These are phyloP conservation scores for Amblyraja radiata DNA, from an alignment of 2,797 vertebrate species.

Conservation along the genomic window DNA sequence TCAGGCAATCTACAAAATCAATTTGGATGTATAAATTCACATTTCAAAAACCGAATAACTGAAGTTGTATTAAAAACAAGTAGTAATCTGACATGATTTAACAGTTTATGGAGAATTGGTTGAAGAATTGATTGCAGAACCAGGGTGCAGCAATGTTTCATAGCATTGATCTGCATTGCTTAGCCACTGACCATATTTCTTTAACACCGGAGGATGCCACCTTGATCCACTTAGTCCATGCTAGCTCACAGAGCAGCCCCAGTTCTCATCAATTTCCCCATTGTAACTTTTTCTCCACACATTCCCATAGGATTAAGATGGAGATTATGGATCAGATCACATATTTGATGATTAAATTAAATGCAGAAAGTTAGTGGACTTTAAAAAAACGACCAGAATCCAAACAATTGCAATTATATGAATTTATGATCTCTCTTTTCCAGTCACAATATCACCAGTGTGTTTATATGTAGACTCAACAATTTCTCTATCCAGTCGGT, in stretches of 20 bases:
- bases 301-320: not conserved
- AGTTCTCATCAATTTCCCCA: too few relatives aligned
- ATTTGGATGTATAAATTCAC: not conserved
- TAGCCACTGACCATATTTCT: too few relatives aligned
- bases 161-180: not conserved
- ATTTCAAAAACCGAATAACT: conserved; percentile 28
- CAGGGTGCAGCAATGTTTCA: not conserved
- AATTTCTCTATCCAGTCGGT: not conserved
- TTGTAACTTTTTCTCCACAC: too few relatives aligned
- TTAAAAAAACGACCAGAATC: not conserved
- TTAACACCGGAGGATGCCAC: too few relatives aligned
- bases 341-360: conserved; percentile 11
- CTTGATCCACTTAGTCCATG: too few relatives aligned
- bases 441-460: conserved; percentile 6
- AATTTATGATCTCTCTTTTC: not conserved
- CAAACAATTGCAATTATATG: not conserved
- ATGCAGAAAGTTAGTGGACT: not conserved
- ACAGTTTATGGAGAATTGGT: conserved; percentile 8
- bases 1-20: not conserved
- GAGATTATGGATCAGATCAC: not conserved
- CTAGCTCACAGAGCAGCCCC: too few relatives aligned
- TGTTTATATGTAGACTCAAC: not conserved
- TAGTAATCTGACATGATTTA: conserved; percentile 36
- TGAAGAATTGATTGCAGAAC: conserved; percentile 12
- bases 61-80: conserved; percentile 27